Base-by-base conservation (phyloP, 2,888 invertebrate species). In the Orthosia gothica region DNA sequence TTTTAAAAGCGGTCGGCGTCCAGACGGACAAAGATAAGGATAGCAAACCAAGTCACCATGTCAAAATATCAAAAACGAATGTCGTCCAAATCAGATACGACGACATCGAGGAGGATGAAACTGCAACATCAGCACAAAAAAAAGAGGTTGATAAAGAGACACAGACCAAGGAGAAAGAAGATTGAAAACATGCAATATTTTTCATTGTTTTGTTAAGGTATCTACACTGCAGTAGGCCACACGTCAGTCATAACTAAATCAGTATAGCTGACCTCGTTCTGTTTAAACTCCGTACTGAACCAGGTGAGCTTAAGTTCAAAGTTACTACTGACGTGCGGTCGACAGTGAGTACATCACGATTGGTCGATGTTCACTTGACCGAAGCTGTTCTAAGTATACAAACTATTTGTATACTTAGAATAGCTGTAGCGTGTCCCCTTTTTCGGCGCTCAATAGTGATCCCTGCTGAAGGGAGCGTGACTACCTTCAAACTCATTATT, bases 81-180 rank as follows among this genome's bases (percentile, higher is more conserved):
- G 16, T 16, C 11, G 0, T 23, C 11, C 32, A 0, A 20, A 40
- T 16, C 13, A 78, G 75, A 11, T 68, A 69, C 0, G 65, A 68
- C 0, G 40, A 68, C 0, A 0, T 23, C n/a, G 13, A 11, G 5
- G 40, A 13, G n/a, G n/a, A 18, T 15, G 78, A 66, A 18, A 40
- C 47, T 23, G 2, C 15, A 45, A 45, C 32, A 15, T 13, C 26
- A 20, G 0, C 3, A 3, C 26, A 47, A 40, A 71, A 26, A 1
- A 58, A 40, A 45, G 66, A 71, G 1, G 70, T 68, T 18, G 84
- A 83, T 49, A 83, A 86, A 70, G 84, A 86, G 15, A 91, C 91
- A 7, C 91, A 94, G 81, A 90, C 90, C 0, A 49, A 73, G 4
- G 91, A 93, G 82, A 93, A 93, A 84, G 90, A 92, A 88, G 93